A percentile compares a stretch with the other conserved stretches of the same genome.
Conservation (phyloP, 2,113 vertebrate species). For the Pan troglodytes region NHGRI_mPanTro3-v2.1_pri NC_072412.2:37605501-37606000, state of each 20-base stretch:
- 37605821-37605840: not conserved
- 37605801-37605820: not conserved
- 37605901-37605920: not conserved
- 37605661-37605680: not conserved
- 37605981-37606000: not conserved
- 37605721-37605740: not conserved
- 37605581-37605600: not conserved
- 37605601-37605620: not conserved
- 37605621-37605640: not conserved
- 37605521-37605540: not conserved
- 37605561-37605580: not conserved
- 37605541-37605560: not conserved
- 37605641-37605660: not conserved
- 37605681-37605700: not conserved
- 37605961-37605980: no score
- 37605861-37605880: not conserved
- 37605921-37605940: not conserved
- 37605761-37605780: not conserved
- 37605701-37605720: not conserved
- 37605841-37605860: not conserved
- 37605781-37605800: not conserved
- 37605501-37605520: not conserved
- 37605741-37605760: not conserved
- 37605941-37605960: no score
- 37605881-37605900: not conserved